A percentile compares a stretch with the other conserved stretches of the same genome.
These are phyloP conservation scores for Deilephila elpenor DNA, from an alignment of 2,888 invertebrate species.

Conservation along the genomic window DNA sequence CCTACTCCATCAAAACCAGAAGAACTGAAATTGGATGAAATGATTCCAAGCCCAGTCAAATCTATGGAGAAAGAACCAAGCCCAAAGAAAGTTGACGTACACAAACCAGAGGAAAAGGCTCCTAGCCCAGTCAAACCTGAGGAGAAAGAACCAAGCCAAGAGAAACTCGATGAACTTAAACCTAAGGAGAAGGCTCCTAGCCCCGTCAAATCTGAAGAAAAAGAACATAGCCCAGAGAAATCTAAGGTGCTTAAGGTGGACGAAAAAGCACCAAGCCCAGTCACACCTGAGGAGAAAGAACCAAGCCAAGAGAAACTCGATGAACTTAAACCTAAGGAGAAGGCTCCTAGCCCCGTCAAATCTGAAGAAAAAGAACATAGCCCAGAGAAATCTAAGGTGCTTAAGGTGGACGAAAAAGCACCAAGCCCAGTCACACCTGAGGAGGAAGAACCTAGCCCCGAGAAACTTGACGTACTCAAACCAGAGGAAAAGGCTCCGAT, in stretches of 20 bases:
- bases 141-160: constrained; percentile 18
- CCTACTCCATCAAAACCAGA: constrained; percentile 25
- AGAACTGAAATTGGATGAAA: constrained; percentile 24
- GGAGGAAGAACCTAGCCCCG: constrained; percentile 29
- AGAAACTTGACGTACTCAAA: constrained; percentile 19
- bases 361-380: constrained; percentile 27
- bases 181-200: neutral
- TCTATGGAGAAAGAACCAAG: constrained; percentile 8
- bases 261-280: constrained; percentile 5
- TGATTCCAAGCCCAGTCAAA: constrained; percentile 28
- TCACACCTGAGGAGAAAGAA: constrained; percentile 34
- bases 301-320: constrained; percentile 26
- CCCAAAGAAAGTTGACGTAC: neutral
- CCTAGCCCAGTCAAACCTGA: constrained; percentile 26
- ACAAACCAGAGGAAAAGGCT: neutral
- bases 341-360: constrained; percentile 24
- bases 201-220: neutral
- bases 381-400: neutral
- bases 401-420: constrained; percentile 20
- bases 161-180: neutral
- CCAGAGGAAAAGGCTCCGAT: neutral
- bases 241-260: too few species aligned
- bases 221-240: too few species aligned
- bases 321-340: constrained; percentile 14
- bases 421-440: constrained; percentile 23